Base-by-base conservation (phyloP, 2,888 invertebrate genomes). In the Tiphia femorata region DNA sequence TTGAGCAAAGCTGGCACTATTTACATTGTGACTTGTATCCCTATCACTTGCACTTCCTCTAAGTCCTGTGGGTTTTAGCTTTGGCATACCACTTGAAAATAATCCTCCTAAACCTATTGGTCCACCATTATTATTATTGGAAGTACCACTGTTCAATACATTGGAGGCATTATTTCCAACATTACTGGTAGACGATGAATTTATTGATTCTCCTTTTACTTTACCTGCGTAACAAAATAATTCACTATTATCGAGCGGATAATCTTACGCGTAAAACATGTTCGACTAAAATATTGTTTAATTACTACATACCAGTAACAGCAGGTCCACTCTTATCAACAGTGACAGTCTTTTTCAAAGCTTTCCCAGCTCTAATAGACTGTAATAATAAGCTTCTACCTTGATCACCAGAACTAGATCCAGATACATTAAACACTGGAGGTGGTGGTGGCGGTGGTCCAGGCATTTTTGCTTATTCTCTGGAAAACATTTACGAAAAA, bases 321-420 rank as follows among this genome's bases (percentile, higher is more conserved):
- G 88, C 82, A 0, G 96, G 96, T 47, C 89, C 91, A 88, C 96
- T 96, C 84, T 94, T 93, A 81, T 97, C 96, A 74, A 92, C 91
- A n/a, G 96, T 96, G 0, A 91, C 90, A 49, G 95, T 87, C 85
- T 95, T 96, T 83, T 93, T 95, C 66, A 96, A 85, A 74, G 88
- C 88, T 47, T 91, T 85, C 53, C 96, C 96, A 81, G 91, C 91
- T 73, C 94, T 89, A 74, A 96, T 96, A 8, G 94, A 93, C 76
- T 89, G 90, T 37, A 96, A 85, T 55, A 96, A 85, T 41, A 92
- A 89, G 73, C 88, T 88, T 76, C 94, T 86, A 56, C 87, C 86
- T 37, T 84, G 84, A n/a, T 86, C 84, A 0, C 85, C 81, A n/a
- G 84, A 78, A 49, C 84, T 77, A 6, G 76, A 64, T 72, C 87